Conservation (phyloP, 2,113 vertebrate species). For the Malurus elegans region DNA sequence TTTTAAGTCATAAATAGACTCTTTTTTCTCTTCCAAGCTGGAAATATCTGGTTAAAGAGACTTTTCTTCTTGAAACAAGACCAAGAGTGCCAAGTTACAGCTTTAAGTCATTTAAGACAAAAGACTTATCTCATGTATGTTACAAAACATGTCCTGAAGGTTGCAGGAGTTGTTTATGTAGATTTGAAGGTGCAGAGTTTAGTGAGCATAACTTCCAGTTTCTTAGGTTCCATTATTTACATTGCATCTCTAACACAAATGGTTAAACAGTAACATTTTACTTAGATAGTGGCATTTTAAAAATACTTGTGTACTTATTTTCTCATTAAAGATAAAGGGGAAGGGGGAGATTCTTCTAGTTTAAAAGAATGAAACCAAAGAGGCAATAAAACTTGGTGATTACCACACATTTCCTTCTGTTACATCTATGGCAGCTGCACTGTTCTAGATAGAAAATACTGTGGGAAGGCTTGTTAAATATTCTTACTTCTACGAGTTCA, state of each 20-base stretch:
- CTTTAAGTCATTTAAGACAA: neutral
- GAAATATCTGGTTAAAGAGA: constrained; percentile 17
- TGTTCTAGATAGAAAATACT: neutral
- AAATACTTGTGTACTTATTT: neutral
- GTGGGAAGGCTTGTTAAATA: neutral
- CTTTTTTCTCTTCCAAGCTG: neutral
- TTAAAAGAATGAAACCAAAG: neutral
- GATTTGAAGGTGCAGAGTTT: neutral
- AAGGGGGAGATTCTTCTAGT: neutral
- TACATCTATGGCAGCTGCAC: neutral
- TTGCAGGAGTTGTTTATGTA: neutral
- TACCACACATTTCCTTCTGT: neutral
- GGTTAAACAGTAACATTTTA: neutral
- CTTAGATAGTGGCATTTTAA: neutral
- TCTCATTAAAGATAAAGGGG: neutral
- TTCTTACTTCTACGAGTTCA: neutral
- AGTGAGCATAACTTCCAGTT: neutral
- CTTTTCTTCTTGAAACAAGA: neutral
- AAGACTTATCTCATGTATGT: neutral
- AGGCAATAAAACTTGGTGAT: neutral
- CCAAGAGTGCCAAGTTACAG: neutral
- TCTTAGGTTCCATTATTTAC: neutral
- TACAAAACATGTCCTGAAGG: neutral
- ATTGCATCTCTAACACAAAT: neutral
- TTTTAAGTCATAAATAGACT: neutral